Evolutionary conservation across 2,113 vertebrate species (phyloP).

Genomic region (Podarcis cretensis): DNA sequence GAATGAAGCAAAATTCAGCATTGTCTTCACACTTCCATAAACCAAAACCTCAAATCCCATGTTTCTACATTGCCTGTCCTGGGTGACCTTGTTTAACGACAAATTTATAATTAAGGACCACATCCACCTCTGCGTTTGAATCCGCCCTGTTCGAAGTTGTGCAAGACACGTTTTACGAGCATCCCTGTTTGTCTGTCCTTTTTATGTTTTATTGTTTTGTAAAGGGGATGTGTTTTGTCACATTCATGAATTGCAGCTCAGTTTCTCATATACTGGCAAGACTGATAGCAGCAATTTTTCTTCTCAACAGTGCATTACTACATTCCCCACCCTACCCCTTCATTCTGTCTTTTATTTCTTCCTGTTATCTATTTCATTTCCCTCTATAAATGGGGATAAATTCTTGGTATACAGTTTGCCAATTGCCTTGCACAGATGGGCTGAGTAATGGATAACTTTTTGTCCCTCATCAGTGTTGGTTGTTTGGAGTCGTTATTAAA

Average conservation of each 20-base stretch:
- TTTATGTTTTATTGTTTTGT: constrained; percentile 49
- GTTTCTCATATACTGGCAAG: constrained; percentile 49
- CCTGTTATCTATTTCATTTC: constrained; percentile 44
- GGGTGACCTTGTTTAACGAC: background rate
- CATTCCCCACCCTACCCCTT: constrained; percentile 25
- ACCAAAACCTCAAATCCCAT: background rate
- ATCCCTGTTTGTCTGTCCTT: constrained; percentile 20
- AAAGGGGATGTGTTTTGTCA: constrained; percentile 48
- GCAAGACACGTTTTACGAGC: constrained; percentile 8
- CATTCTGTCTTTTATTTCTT: constrained; percentile 37
- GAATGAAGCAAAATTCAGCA: background rate
- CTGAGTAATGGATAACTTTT: constrained; percentile 44
- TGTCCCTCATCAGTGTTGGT: constrained; percentile 20
- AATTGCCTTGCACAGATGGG: constrained; percentile 43
- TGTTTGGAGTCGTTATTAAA: constrained; percentile 21
- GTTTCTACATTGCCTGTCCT: background rate
- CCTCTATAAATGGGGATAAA: constrained; percentile 22
- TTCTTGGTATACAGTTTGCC: constrained; percentile 25
- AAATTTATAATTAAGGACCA: background rate
- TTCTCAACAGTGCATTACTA: constrained; percentile 47
- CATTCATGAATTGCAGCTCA: constrained; percentile 62
- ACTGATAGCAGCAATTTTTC: constrained; percentile 50
- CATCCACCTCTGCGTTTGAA: background rate
- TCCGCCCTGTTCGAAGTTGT: background rate
- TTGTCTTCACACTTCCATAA: background rate